These are phyloP conservation scores for Dendroctonus ponderosae DNA, from an alignment of 1,140 invertebrate species.

Conservation along the genomic window DNA sequence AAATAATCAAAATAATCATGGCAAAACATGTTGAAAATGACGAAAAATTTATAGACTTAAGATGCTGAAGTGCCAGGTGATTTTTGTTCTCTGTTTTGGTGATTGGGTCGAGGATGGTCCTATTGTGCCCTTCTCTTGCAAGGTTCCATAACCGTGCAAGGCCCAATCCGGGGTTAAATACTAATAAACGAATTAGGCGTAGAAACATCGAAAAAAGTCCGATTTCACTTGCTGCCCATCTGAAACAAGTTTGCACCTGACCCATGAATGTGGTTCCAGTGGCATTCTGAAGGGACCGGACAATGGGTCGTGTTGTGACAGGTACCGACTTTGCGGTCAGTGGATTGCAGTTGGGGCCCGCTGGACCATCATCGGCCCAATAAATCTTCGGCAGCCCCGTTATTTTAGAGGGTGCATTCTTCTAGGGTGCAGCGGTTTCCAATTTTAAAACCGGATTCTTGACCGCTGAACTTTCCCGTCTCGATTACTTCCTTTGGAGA, in stretches of 20 bases:
- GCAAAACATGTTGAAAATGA: too few species aligned
- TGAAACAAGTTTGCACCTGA: conserved; percentile 7
- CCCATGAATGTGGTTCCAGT: conserved; percentile 10
- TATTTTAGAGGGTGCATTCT: conserved; percentile 21
- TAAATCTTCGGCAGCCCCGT: conserved; percentile 20
- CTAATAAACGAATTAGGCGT: too few species aligned
- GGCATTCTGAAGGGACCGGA: conserved; percentile 15
- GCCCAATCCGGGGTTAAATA: too few species aligned
- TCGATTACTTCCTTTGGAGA: conserved; percentile 30
- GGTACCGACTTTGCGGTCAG: conserved; percentile 29
- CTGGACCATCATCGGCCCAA: conserved; percentile 22
- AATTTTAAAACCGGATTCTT: conserved; percentile 25
- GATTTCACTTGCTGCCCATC: too few species aligned
- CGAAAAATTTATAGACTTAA: too few species aligned
- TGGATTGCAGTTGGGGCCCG: conserved; percentile 3
- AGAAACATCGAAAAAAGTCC: too few species aligned
- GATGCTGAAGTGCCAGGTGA: too few species aligned
- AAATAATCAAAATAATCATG: too few species aligned
- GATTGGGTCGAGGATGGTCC: too few species aligned
- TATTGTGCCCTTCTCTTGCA: too few species aligned
- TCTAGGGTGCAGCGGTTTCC: conserved; percentile 11
- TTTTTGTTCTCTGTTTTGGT: too few species aligned
- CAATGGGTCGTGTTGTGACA: conserved; percentile 29
- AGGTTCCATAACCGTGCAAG: too few species aligned
- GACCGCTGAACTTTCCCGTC: conserved; percentile 33